Evolutionary conservation across 2,797 vertebrate species (phyloP), one percentile per base, ranked within the genome.

Genomic region (Erpetoichthys calabaricus): DNA sequence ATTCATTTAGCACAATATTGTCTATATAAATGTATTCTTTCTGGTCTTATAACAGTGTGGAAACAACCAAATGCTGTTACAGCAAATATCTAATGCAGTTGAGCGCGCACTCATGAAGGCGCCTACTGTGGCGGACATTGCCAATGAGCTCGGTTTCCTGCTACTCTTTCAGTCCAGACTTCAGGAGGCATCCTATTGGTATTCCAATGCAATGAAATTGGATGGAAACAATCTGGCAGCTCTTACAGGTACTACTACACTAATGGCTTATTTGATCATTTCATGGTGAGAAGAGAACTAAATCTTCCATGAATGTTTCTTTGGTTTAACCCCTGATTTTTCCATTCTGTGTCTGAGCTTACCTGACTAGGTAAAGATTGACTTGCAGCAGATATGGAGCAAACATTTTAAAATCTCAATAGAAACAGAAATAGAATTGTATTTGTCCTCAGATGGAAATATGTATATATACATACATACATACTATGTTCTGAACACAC

Each of bases 71-170:
- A 64, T 56, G 1, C 59, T 85, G 47, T 65, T 83, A 1, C 70
- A 61, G 58, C 75, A 77, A 6, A 65, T 81, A 49, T 71, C 62
- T 1, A 25, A 44, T n/a, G 81, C 86, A 68, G 63, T 77, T 5
- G 74, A 76, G 45, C 67, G 53, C 4, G 62, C 66, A 8, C 73
- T 73, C 56, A 42, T 64, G 45, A 59, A 64, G 6, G 45, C 61
- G 0, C 67, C 75, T 3, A 59, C 57, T 1, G 55, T 64, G 1
- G 64, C 73, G 42, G 63, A 65, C 1, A 61, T 75, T 56, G 74
- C 71, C 50, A 75, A 64, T 3, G 81, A 86, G 62, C 64, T 86
- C n/a, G 82, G 78, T 50, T 75, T 79, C 59, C 73, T 80, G 62
- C 68, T 77, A 46, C 56, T 73, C 61, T 75, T 82, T n/a, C 82